Percentiles rank a stretch among this genome's conserved stretches.
These are phyloP conservation scores for Syngnathus rostellatus DNA, from an alignment of 2,797 vertebrate genomes.

Conservation along the genomic window DNA sequence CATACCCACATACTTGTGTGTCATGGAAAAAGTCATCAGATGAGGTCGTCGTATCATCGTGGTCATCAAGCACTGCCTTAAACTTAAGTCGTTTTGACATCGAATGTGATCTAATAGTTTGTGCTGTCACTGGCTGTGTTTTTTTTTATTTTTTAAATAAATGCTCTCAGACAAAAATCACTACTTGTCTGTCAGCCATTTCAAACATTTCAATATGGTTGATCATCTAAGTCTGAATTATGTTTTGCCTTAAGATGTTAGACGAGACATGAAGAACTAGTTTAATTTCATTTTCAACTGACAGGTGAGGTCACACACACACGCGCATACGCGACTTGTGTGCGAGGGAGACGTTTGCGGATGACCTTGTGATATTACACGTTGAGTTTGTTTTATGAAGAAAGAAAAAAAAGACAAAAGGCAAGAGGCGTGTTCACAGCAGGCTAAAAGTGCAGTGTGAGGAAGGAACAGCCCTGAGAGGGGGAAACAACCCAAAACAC, in stretches of 20 bases:
- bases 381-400: conserved; percentile 12
- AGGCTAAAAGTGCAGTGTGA: conserved; percentile 22
- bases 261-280: neutral
- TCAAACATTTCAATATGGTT: too few relatives aligned
- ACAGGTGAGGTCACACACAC: neutral
- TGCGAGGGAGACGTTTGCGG: neutral
- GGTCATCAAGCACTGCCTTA: neutral
- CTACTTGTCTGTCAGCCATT: too few relatives aligned
- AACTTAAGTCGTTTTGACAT: neutral
- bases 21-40: neutral
- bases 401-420: conserved; percentile 10
- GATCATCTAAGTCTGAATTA: neutral
- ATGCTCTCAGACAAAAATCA: too few relatives aligned
- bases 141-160: too few relatives aligned
- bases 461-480: conserved; percentile 29
- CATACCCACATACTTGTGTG: too few relatives aligned
- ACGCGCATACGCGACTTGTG: neutral
- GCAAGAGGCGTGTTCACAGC: conserved; percentile 28
- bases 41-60: neutral
- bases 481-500: conserved; percentile 45
- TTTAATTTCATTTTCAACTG: neutral
- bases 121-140: too few relatives aligned
- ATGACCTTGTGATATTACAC: conserved; percentile 13
- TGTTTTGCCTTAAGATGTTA: neutral
- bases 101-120: too few relatives aligned